A percentile compares a stretch with the other conserved stretches of the same genome.
These are phyloP conservation scores for Heliconius erato DNA, from an alignment of 2,888 invertebrate genomes.

Conservation along the genomic window DNA sequence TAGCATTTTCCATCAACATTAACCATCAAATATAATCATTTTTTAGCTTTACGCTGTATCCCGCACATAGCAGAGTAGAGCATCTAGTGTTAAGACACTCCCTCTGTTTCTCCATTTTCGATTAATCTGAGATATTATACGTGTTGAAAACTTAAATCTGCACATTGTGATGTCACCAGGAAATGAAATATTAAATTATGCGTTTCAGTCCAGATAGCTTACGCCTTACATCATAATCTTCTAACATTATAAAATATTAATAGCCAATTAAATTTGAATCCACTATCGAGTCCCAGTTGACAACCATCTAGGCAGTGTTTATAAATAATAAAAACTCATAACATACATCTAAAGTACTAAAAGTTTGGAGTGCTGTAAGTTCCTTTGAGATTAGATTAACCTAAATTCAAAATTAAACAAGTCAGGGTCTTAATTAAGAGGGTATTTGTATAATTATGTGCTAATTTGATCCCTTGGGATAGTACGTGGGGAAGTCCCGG, in stretches of 20 bases:
- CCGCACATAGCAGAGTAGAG: not conserved
- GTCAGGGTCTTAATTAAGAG: constrained; percentile 40
- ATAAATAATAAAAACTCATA: constrained; percentile 12
- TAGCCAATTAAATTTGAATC: not conserved
- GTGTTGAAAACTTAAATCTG: not conserved
- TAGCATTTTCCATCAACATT: no score
- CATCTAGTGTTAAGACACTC: not conserved
- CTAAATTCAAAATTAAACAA: constrained; percentile 45
- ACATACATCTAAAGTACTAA: constrained; percentile 2
- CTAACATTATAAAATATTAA: not conserved
- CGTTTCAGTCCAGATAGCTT: not conserved
- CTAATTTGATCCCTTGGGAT: constrained; percentile 33
- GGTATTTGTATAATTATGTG: constrained; percentile 39
- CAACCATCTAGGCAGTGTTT: not conserved
- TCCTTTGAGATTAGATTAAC: constrained; percentile 39
- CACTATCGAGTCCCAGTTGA: not conserved
- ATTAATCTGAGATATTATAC: not conserved
- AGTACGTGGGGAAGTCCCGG: not conserved
- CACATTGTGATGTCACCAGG: not conserved
- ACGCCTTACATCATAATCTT: no score
- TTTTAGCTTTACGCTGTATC: not conserved
- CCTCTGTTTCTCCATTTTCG: not conserved
- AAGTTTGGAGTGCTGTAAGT: constrained; percentile 24
- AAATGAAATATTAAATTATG: not conserved
- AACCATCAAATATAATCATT: no score